Evolutionary conservation across 2,888 invertebrate genomes (phyloP), one percentile per base, ranked within the genome.

Genomic region (Tricholauxania praeusta): DNA sequence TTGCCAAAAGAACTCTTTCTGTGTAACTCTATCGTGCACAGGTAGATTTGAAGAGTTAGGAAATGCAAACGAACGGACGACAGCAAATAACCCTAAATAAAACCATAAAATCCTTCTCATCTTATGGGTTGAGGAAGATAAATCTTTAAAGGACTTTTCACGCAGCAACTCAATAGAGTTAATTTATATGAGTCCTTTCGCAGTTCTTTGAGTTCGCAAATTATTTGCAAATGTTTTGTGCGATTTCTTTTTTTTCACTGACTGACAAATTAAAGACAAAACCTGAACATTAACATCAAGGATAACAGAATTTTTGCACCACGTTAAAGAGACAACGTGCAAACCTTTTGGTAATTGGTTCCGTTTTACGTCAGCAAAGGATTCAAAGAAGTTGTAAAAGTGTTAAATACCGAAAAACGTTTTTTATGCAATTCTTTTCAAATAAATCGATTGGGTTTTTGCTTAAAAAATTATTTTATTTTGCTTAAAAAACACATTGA

Each of bases 61-160:
- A 39, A 51, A 17, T 15, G 14, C 28, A 10, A 17, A 19, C 32
- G 49, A 12, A 28, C 7, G 47, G 60, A 71, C 55, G 71, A 73
- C 67, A 72, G 75, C 76, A 79, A 82, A 81, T 84, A 84, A 84
- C 83, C 84, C 84, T 84, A 80, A 84, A 84, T 84, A 84, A 84
- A 84, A 84, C 84, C 84, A 84, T 84, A 84, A 84, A 84, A 84
- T 84, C 84, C 84, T 84, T 84, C 28, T 28, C 84, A 76, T 74
- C 55, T 17, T 39, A 8, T n/a, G n/a, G 1, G 19, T 14, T 19
- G 47, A 7, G 32, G 39, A 22, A 55, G 53, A 39, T n/a, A 32
- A 15, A 47, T 51, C 66, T 68, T 19, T 57, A 71, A 73, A 72
- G 68, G 73, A 76, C 73, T 69, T 74, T 68, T 52, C 17, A n/a